Evolutionary conservation across 2,888 invertebrate genomes (phyloP), one percentile per base, ranked within the genome.

Genomic region (Eupithecia dodoneata): DNA sequence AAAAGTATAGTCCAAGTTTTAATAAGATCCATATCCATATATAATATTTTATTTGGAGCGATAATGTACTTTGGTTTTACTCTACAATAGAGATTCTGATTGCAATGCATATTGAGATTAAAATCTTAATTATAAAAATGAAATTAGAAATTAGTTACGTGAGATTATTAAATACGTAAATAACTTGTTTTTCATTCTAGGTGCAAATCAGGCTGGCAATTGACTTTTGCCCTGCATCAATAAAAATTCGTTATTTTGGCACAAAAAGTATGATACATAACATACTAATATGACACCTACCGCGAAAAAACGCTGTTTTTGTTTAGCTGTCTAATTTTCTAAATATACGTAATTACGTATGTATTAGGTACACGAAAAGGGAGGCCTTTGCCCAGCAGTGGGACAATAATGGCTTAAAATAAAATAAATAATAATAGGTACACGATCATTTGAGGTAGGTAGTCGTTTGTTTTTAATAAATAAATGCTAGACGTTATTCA

Each of bases 281-380:
- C n/a, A 18, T 67, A 44, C 45, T 45, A 18, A 47, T 69, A 69
- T 69, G 18, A 42, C 15, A 41, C 52, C 52, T 45, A 18, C 10
- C n/a, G n/a, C 69, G 9, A 45, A 45, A 69, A 18, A 69, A 45
- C 47, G 69, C 10, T 44, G 45, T 69, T 72, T 76, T 72, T 70
- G 44, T 66, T 71, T 4, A 15, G 44, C 41, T 44, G 67, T 67
- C 67, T 44, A 44, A 44, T 44, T 67, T 67, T 41, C 2, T 55
- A 55, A 7, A 55, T 4, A 9, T 5, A 6, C 44, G 9, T 10
- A 9, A 2, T 10, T 47, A 10, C 47, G 2, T 47, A 30, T 2
- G 30, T 30, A 30, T 30, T 52, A 30, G 30, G 30, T 1, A 15
- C 52, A 52, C 52, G 52, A n/a, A n/a, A n/a, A n/a, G n/a, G n/a